phyloP scores from a whole-genome alignment of 2,797 vertebrate genomes.

The Lutjanus argentimaculatus region DNA sequence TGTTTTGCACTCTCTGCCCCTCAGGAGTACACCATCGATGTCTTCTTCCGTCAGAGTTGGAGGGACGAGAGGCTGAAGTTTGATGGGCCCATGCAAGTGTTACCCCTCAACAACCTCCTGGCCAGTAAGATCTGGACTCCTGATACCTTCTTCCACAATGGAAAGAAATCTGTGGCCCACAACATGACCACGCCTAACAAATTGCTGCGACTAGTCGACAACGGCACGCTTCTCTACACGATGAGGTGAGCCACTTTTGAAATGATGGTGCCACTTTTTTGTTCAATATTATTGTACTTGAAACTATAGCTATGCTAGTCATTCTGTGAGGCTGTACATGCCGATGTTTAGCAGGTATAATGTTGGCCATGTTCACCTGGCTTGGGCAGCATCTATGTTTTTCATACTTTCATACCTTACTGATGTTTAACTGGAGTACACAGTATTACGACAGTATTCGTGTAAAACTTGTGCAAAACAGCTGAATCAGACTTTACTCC shows the following conservation, averaged over 20 bases:
- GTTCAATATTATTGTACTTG: background rate
- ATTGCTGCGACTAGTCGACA: slow-evolving; percentile 96
- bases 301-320: background rate
- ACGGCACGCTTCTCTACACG: slow-evolving; percentile 97
- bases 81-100: slow-evolving; percentile 96
- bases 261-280: background rate
- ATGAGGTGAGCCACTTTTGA: slow-evolving; percentile 90
- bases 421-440: too few relatives aligned
- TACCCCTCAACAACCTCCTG: slow-evolving; percentile 97
- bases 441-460: too few relatives aligned
- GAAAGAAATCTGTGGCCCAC: slow-evolving; percentile 99
- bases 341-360: background rate
- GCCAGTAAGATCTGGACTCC: slow-evolving; percentile 99
- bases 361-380: background rate
- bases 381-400: too few relatives aligned
- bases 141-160: slow-evolving; percentile 98
- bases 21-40: slow-evolving; percentile 98
- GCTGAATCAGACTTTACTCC: too few relatives aligned
- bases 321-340: background rate
- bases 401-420: too few relatives aligned
- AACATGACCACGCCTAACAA: slow-evolving; percentile 99
- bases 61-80: slow-evolving; percentile 97
- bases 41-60: slow-evolving; percentile 99
- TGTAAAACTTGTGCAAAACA: too few relatives aligned
- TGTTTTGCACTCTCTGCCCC: slow-evolving; percentile 41